These are phyloP conservation scores for Catharus minimus DNA, from an alignment of 2,113 vertebrate species.

Conservation along the genomic window DNA sequence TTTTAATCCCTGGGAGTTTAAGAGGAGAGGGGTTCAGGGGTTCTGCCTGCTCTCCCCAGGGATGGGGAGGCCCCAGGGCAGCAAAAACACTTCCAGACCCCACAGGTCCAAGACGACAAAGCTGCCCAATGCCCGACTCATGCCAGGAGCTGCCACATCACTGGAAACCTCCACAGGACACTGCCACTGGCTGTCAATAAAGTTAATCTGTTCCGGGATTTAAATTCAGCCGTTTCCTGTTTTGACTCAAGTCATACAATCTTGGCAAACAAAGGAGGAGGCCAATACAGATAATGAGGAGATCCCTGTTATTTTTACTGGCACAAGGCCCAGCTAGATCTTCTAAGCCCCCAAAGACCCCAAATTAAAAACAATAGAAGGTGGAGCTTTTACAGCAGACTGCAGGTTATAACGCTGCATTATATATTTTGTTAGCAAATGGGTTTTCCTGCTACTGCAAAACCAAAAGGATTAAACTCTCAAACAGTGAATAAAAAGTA, in stretches of 20 bases:
- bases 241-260: constrained; percentile 64
- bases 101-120: neutral
- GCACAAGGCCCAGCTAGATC: constrained; percentile 23
- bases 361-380: constrained; percentile 21
- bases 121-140: accelerated
- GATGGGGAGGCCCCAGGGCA: neutral
- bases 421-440: constrained; percentile 15
- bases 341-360: neutral
- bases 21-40: neutral
- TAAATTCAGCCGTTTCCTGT: constrained; percentile 69
- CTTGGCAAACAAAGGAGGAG: constrained; percentile 72
- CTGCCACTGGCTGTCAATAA: neutral
- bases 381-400: neutral
- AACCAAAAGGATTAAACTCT: neutral
- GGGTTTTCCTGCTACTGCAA: neutral
- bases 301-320: constrained; percentile 61
- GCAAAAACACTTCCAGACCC: neutral
- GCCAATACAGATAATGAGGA: constrained; percentile 49
- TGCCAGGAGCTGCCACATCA: neutral
- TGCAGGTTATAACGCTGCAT: neutral
- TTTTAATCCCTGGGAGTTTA: neutral
- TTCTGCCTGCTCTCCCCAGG: neutral
- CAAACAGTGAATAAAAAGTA: neutral
- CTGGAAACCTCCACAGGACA: neutral
- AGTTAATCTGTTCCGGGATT: constrained; percentile 70